Evolutionary conservation across 2,797 vertebrate genomes (phyloP).

Genomic region (Geotrypetes seraphini): DNA sequence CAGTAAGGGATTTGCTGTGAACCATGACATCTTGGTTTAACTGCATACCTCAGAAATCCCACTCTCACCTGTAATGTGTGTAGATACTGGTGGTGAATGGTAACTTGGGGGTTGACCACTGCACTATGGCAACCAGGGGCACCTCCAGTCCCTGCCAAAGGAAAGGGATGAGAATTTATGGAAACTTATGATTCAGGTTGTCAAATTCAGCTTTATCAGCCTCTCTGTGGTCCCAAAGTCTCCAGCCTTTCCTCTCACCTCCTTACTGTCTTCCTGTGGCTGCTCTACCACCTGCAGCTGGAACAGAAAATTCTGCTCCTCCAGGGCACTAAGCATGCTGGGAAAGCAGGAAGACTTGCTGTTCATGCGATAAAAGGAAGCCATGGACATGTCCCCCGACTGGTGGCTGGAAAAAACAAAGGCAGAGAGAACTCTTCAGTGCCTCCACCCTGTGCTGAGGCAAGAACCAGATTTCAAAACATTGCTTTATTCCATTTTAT

Average conservation of each 20-base stretch:
- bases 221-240: too few species aligned
- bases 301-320: conserved; percentile 89
- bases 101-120: conserved; percentile 86
- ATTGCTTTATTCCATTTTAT: too few species aligned
- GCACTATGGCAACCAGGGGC: conserved; percentile 78
- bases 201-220: too few species aligned
- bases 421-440: too few species aligned
- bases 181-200: too few species aligned
- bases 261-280: conserved; percentile 63
- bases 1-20: neutral
- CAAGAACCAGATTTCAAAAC: too few species aligned
- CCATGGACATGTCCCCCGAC: conserved; percentile 81
- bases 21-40: too few species aligned
- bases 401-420: conserved; percentile 62
- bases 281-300: conserved; percentile 75
- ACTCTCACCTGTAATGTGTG: conserved; percentile 74
- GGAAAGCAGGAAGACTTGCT: conserved; percentile 64
- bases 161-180: too few species aligned
- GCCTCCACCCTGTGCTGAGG: too few species aligned
- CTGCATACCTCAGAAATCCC: neutral
- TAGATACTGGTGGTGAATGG: conserved; percentile 86
- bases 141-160: conserved; percentile 74
- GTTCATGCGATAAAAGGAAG: conserved; percentile 76
- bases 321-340: conserved; percentile 75
- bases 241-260: conserved; percentile 59